Percentiles rank a stretch among this genome's conserved stretches.
These are phyloP conservation scores for Rhizoglyphus robini DNA, from an alignment of 1,140 invertebrate species.

Conservation along the genomic window DNA sequence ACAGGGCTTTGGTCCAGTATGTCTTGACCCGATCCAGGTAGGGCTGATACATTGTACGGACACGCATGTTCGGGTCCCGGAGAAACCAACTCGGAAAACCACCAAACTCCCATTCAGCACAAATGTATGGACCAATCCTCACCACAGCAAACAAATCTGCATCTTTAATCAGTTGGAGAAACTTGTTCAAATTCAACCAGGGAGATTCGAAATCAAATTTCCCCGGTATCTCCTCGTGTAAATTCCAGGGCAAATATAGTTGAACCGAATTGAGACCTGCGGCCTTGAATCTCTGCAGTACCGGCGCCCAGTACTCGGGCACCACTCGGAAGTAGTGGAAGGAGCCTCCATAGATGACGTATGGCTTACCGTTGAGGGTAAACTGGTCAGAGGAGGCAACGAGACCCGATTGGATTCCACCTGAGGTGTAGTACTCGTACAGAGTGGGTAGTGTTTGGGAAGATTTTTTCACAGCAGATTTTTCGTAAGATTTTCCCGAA, in stretches of 20 bases:
- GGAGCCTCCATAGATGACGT: constrained; percentile 39
- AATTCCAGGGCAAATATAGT: constrained; percentile 40
- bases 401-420: constrained; percentile 5
- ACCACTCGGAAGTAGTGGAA: constrained; percentile 41
- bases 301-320: constrained; percentile 38
- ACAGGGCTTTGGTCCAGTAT: neutral
- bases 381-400: constrained; percentile 31
- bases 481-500: too few relatives aligned
- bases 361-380: constrained; percentile 38
- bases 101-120: constrained; percentile 41
- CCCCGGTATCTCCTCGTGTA: constrained; percentile 34
- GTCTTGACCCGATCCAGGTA: constrained; percentile 28
- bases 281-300: constrained; percentile 37
- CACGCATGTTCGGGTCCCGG: constrained; percentile 19
- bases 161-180: constrained; percentile 36
- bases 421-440: constrained; percentile 13
- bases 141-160: constrained; percentile 37
- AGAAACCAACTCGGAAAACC: constrained; percentile 35
- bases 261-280: constrained; percentile 41
- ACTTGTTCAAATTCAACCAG: constrained; percentile 31
- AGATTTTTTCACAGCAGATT: too few relatives aligned
- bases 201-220: constrained; percentile 16
- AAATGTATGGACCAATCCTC: constrained; percentile 39
- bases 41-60: constrained; percentile 20
- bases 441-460: constrained; percentile 16